phyloP scores from a whole-genome alignment of 2,797 vertebrate genomes.

The Thunnus albacares region DNA sequence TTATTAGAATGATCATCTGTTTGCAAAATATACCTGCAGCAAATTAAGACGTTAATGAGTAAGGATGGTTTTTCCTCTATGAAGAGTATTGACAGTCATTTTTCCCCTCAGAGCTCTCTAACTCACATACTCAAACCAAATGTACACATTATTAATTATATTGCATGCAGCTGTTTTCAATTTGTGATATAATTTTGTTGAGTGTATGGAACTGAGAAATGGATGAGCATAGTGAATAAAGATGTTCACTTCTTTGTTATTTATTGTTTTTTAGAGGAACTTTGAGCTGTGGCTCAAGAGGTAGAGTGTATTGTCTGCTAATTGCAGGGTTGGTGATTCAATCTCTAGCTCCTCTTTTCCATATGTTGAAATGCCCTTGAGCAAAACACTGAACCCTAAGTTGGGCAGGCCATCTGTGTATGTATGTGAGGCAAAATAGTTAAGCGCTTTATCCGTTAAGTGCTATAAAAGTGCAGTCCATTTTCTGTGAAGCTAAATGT shows the following conservation, averaged over 20 bases:
- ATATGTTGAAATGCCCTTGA: too few species aligned
- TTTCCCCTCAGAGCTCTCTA: not conserved
- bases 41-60: not conserved
- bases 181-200: not conserved
- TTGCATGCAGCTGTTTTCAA: too few species aligned
- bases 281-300: too few species aligned
- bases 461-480: not conserved
- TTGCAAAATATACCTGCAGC: not conserved
- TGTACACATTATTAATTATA: not conserved
- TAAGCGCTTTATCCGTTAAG: too few species aligned
- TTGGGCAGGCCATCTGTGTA: too few species aligned
- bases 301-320: too few species aligned
- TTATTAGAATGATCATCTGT: not conserved
- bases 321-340: too few species aligned
- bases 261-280: too few species aligned
- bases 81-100: not conserved
- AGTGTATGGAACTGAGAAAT: not conserved
- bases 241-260: not conserved
- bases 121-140: not conserved
- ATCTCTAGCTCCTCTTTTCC: too few species aligned
- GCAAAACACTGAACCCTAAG: too few species aligned
- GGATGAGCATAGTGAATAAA: not conserved
- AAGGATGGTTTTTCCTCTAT: not conserved
- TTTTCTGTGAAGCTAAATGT: not conserved
- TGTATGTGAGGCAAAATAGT: too few species aligned